Evolutionary conservation across 1,140 invertebrate genomes (phyloP).

Genomic region (Antheraea pernyi): DNA sequence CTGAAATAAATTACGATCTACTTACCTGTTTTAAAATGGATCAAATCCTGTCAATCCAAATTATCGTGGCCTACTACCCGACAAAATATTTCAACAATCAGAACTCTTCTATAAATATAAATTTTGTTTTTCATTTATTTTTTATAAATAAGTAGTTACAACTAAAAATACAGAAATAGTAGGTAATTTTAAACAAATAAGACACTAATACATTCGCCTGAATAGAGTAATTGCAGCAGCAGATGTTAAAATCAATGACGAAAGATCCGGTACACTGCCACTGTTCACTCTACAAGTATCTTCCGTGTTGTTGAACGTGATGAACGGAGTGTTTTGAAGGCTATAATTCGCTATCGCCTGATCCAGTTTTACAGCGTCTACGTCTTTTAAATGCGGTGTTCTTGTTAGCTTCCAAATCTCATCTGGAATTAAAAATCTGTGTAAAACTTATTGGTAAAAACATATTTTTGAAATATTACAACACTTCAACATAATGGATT

Average conservation of each 20-base stretch:
- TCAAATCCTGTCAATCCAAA: too few relatives aligned
- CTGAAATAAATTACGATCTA: too few relatives aligned
- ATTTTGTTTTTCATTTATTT: too few relatives aligned
- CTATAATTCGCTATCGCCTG: conserved; percentile 53
- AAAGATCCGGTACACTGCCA: conserved; percentile 37
- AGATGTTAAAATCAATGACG: conserved; percentile 46
- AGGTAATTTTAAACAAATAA: conserved; percentile 1
- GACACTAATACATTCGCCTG: conserved; percentile 29
- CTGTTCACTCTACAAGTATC: conserved; percentile 51
- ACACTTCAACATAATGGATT: too few relatives aligned
- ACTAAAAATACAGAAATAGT: neutral
- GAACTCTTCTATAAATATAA: too few relatives aligned
- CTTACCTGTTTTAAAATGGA: too few relatives aligned
- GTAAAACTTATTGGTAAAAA: neutral
- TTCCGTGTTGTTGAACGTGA: conserved; percentile 64
- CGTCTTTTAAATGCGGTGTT: conserved; percentile 54
- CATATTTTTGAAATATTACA: neutral
- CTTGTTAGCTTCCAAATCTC: conserved; percentile 68
- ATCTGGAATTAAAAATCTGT: conserved; percentile 43
- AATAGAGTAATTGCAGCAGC: conserved; percentile 48
- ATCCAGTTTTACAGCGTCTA: conserved; percentile 48
- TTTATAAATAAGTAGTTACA: too few relatives aligned
- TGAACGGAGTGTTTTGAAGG: conserved; percentile 47
- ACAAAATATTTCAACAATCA: too few relatives aligned
- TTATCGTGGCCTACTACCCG: too few relatives aligned